A percentile compares a stretch with the other conserved stretches of the same genome.
These are phyloP conservation scores for Zhuqinia jingwanae DNA, from an alignment of 2,888 invertebrate genomes.

Conservation along the genomic window DNA sequence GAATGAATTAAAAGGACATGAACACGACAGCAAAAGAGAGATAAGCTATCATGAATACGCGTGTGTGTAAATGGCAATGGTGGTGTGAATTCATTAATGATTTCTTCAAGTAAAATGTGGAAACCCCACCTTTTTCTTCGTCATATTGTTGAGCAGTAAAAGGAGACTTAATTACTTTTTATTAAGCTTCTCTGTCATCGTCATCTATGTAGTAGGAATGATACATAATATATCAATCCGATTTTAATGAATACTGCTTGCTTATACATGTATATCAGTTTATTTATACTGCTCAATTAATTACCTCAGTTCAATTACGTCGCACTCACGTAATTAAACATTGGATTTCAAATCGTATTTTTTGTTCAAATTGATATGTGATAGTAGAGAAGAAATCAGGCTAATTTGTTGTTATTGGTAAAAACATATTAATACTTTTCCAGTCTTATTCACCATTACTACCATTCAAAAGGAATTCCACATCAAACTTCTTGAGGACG, in stretches of 20 bases:
- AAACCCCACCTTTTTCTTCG: too few species aligned
- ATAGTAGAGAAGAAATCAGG: background rate
- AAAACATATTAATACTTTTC: background rate
- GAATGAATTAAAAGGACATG: constrained; percentile 8
- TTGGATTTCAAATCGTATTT: background rate
- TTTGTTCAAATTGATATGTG: constrained; percentile 36
- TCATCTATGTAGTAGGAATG: too few species aligned
- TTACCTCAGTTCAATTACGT: background rate
- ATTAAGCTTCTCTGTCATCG: too few species aligned
- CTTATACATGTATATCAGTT: background rate
- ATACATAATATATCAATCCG: background rate
- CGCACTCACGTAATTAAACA: background rate
- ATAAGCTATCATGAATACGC: background rate
- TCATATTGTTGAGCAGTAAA: too few species aligned
- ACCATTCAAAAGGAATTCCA: background rate
- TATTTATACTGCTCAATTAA: constrained; percentile 17
- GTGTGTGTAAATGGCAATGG: too few species aligned
- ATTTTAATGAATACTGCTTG: background rate
- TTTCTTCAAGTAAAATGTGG: too few species aligned
- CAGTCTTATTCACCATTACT: background rate
- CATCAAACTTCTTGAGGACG: background rate
- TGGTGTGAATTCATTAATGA: too few species aligned
- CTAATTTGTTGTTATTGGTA: background rate
- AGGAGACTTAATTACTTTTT: too few species aligned
- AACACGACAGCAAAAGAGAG: background rate